Evolutionary conservation across 2,888 invertebrate genomes (phyloP), one percentile per base, ranked within the genome.

Genomic region (Listrodromus nycthemerus): DNA sequence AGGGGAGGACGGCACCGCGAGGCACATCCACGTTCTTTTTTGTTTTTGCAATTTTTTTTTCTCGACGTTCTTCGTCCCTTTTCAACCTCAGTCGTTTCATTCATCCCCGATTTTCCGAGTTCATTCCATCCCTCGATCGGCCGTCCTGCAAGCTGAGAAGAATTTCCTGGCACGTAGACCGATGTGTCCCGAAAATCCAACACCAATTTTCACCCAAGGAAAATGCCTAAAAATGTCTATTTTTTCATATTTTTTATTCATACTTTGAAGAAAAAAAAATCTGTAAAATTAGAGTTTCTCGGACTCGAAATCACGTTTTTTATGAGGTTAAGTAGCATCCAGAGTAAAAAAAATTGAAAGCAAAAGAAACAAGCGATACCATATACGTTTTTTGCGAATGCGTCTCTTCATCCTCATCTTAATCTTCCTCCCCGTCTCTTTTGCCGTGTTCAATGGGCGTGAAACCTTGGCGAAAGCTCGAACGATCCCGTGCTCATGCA

Each of bases 401-500:
- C 5, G 24, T 19, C 8, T 50, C 33, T 19, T 27, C 48, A 7
- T 27, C 7, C 45, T 45, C 45, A n/a, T 21, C 27, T 19, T 45
- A 37, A 10, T 10, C 16, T 19, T 74, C 8, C 30, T 45, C 63
- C 27, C 45, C 45, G 21, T 48, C 21, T 27, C 61, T 50, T 16
- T 33, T 19, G 16, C 21, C 74, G 73, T 70, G 61, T 52, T 55
- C 48, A 78, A 66, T 71, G 78, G 63, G 74, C 74, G 81, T 81
- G 70, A 84, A 84, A 78, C 74, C 33, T 78, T 75, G 10, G 48
- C 65, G 76, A 82, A 78, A 74, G 74, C 30, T 33, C 74, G 55
- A 52, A 63, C 71, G 71, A 80, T 71, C 76, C 69, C 80, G 80
- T 45, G 76, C 58, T 63, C 73, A 65, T 63, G 21, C 2, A 63